These are phyloP conservation scores for Sandelia bainsii DNA, from an alignment of 2,797 vertebrate genomes.

Conservation along the genomic window DNA sequence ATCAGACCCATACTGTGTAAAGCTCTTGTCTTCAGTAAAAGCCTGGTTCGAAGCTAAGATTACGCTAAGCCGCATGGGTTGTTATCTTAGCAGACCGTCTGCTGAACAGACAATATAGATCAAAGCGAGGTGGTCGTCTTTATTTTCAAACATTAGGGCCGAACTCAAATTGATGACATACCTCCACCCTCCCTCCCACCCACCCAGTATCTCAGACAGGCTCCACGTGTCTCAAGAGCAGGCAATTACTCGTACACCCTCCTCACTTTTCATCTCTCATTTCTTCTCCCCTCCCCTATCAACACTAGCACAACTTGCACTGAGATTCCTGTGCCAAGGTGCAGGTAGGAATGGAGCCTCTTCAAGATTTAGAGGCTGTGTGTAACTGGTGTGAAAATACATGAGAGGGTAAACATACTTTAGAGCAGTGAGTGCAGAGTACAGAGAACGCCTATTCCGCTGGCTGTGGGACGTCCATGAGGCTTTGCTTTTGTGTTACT, in stretches of 20 bases:
- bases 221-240: constrained; percentile 72
- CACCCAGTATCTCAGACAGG: constrained; percentile 69
- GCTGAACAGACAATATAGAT: constrained; percentile 81
- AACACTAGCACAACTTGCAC: constrained; percentile 5
- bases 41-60: constrained; percentile 75
- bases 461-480: constrained; percentile 46
- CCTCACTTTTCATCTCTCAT: constrained; percentile 60
- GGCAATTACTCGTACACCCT: constrained; percentile 57
- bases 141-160: constrained; percentile 75
- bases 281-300: constrained; percentile 21
- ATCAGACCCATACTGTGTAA: neutral
- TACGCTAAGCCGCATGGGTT: constrained; percentile 78
- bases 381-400: constrained; percentile 32
- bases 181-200: constrained; percentile 21
- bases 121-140: constrained; percentile 81
- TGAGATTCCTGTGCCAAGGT: constrained; percentile 17
- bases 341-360: constrained; percentile 20
- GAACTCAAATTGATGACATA: constrained; percentile 72
- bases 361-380: constrained; percentile 6
- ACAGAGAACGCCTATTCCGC: constrained; percentile 12
- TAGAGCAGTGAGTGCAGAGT: neutral
- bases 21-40: constrained; percentile 46
- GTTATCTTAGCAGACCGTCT: constrained; percentile 85
- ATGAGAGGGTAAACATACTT: constrained; percentile 5
- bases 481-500: constrained; percentile 68